Evolutionary conservation across 2,888 invertebrate genomes (phyloP), one percentile per base, ranked within the genome.

Genomic region (Trissolcus brochymenae): DNA sequence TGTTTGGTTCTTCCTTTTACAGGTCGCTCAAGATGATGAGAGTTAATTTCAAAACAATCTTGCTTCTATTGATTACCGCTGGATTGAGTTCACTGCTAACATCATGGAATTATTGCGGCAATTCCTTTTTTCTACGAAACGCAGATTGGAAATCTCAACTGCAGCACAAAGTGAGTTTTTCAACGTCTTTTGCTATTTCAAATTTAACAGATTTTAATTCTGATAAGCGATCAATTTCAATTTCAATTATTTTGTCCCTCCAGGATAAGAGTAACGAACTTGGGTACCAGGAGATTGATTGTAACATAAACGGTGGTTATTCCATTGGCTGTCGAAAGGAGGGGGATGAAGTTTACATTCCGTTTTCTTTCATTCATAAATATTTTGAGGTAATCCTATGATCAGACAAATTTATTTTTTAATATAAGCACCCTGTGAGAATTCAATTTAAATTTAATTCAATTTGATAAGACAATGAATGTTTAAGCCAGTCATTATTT

Each of bases 291-390:
- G 94, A 94, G 85, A 94, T 96, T 82, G 95, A 95, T 86, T 98
- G 98, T 88, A 91, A 93, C 80, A 97, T 98, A 86, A 97, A 98
- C 90, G 96, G 95, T 61, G 96, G 96, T 85, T 95, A 95, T 87
- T 93, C 93, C 4, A 92, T 96, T 82, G 92, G 93, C 50, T 96
- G 97, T 87, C 92, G 94, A 65, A 92, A 94, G 62, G 95, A 95
- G 86, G 92, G 92, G n/a, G 94, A 94, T 83, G 96, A 97, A 90
- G 94, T 98, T 35, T 98, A 94, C 88, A 90, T 98, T 83, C 98
- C 98, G 19, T 98, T 98, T 90, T 94, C 95, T 54, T 97, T 98
- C 87, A 91, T 98, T 82, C 94, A 95, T 85, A 96, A 95, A 88
- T 98, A 98, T 90, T 98, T 98, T 90, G 98, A 98, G 92, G 94